Evolutionary conservation across 2,888 invertebrate species (phyloP).

Genomic region (Lutraria lutraria): DNA sequence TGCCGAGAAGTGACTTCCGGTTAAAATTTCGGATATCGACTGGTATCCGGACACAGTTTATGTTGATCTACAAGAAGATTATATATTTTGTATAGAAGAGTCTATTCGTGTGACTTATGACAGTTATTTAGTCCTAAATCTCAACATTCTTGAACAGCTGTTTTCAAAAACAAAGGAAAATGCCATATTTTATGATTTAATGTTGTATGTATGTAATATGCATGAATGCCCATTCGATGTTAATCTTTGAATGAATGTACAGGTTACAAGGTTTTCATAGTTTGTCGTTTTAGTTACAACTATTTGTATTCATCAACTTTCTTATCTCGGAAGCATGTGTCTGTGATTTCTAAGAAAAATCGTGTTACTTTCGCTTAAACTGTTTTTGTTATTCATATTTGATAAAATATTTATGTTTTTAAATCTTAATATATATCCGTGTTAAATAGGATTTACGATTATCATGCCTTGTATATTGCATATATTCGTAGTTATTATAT

Average conservation of each 20-base stretch:
- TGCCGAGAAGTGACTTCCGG: conserved; percentile 26
- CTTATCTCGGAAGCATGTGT: conserved; percentile 25
- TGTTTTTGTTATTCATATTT: neutral
- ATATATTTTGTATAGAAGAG: conserved; percentile 63
- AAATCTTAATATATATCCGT: neutral
- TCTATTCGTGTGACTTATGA: conserved; percentile 43
- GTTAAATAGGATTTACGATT: neutral
- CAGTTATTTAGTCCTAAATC: conserved; percentile 32
- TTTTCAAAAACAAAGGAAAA: conserved; percentile 23
- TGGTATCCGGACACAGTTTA: conserved; percentile 15
- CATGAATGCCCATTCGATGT: conserved; percentile 4
- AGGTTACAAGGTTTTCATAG: neutral
- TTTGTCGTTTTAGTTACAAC: neutral
- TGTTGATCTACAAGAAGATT: conserved; percentile 23
- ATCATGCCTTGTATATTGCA: conserved; percentile 12
- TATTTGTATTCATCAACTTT: neutral
- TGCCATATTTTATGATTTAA: conserved; percentile 25
- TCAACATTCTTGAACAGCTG: conserved; percentile 33
- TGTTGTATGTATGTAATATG: neutral
- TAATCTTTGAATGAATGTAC: neutral
- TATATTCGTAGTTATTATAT: neutral
- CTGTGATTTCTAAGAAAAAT: conserved; percentile 14
- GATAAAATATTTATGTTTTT: conserved; percentile 6
- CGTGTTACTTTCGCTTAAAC: conserved; percentile 6
- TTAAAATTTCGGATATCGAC: conserved; percentile 22